phyloP scores from a whole-genome alignment of 1,140 invertebrate genomes.

The Orussus abietinus region DNA sequence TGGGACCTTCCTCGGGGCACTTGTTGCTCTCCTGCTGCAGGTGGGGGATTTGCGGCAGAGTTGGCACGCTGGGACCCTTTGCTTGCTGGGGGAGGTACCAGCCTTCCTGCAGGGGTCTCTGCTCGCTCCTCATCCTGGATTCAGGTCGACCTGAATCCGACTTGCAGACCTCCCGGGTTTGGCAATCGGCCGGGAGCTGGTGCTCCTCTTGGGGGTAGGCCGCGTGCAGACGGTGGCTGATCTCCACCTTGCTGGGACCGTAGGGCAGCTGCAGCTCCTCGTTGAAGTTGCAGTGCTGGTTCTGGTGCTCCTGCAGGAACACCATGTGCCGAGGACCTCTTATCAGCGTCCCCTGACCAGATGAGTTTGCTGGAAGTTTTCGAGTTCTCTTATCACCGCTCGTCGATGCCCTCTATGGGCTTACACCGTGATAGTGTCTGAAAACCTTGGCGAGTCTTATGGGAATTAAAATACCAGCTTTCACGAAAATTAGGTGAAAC shows the following conservation, averaged over 20 bases:
- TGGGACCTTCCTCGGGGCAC: slow-evolving; percentile 13
- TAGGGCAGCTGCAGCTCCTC: slow-evolving; percentile 43
- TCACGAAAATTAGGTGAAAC: too few species aligned
- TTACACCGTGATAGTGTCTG: too few species aligned
- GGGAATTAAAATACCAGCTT: too few species aligned
- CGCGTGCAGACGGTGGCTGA: slow-evolving; percentile 26
- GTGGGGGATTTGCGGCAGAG: slow-evolving; percentile 15
- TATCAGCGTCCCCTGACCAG: slow-evolving; percentile 28
- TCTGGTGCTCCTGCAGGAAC: slow-evolving; percentile 39
- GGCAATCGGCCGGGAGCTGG: slow-evolving; percentile 16
- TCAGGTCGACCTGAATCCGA: too few species aligned
- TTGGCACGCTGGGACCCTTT: background rate
- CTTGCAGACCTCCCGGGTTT: too few species aligned
- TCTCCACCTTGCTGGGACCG: slow-evolving; percentile 33
- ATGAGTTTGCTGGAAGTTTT: slow-evolving; percentile 23
- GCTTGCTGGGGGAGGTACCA: background rate
- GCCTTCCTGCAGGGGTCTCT: too few species aligned
- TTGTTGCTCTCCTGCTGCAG: slow-evolving; percentile 21
- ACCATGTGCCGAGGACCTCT: slow-evolving; percentile 44
- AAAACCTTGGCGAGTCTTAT: too few species aligned
- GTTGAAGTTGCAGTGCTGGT: slow-evolving; percentile 37
- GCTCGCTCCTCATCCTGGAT: too few species aligned
- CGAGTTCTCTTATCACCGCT: too few species aligned
- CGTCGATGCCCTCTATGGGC: too few species aligned
- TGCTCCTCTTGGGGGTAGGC: slow-evolving; percentile 34